Base-by-base conservation (phyloP, 2,888 invertebrate species). In the Drosophila picticornis region DNA sequence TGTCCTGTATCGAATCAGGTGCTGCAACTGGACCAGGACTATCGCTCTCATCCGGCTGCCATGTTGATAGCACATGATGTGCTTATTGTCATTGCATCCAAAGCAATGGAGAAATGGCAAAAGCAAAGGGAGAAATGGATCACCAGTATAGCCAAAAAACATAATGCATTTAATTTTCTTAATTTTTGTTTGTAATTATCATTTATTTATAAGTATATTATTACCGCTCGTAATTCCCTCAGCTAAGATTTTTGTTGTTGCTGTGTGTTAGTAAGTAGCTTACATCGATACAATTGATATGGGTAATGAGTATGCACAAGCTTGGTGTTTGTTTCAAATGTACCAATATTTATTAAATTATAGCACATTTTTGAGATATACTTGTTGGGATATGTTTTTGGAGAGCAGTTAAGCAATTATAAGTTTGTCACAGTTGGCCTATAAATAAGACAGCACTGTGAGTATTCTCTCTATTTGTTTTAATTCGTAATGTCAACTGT, bases 1-100 rank as follows among this genome's bases (percentile, higher is more conserved):
- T 96, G 96, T 91, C 96, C 97, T 0, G 95, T 97, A 69, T 97
- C 97, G 0, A 97, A 97, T 92, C 95, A 96, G 90, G 96, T 96
- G 4, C 92, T 97, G 31, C 95, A 95, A 71, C 93, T 97, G 29
- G 95, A 96, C 1, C 92, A 94, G 1, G 97, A 97, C 91, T 93
- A 96, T 31, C 94, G 97, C n/a, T 97, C 97, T 91, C 97, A 97
- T 93, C 97, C 97, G 0, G 94, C 95, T 0, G 94, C 94, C 38
- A 88, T 93, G 22, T 94, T 96, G 29, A 94, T 97, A 65, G 95
- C 96, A 0, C 94, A 95, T 27, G 94, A 95, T 40, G 94, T 95
- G 84, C 96, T 97, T 0, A 94, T 97, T 0, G 96, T 97, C 0
- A 93, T 97, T n/a, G 95, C 96, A 0, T 96, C 96, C 79, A 61